These are phyloP conservation scores for Fulica atra DNA, from an alignment of 2,113 vertebrate genomes.

Conservation along the genomic window DNA sequence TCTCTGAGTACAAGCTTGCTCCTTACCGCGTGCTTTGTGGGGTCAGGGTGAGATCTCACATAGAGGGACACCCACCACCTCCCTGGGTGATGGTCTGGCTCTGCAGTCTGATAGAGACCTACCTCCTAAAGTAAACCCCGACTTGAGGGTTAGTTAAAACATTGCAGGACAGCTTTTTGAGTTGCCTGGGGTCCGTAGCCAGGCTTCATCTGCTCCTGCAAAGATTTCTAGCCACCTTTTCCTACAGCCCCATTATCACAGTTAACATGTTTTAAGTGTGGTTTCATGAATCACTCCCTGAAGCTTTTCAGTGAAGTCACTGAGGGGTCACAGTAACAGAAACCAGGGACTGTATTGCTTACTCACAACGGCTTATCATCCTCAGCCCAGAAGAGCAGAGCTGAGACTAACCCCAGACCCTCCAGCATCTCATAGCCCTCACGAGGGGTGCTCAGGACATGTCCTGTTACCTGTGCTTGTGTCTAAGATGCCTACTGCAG, in stretches of 20 bases:
- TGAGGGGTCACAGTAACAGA: neutral
- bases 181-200: neutral
- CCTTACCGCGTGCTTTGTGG: neutral
- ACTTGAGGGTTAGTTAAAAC: neutral
- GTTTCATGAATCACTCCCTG: neutral
- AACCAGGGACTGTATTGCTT: neutral
- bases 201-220: neutral
- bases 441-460: neutral
- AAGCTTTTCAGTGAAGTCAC: neutral
- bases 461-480: neutral
- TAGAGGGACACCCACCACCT: neutral
- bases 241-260: neutral
- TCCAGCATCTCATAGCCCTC: neutral
- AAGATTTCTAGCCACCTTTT: neutral
- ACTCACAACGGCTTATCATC: neutral
- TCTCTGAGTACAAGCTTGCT: neutral
- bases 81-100: accelerated
- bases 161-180: neutral
- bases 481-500: neutral
- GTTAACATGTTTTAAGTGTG: neutral
- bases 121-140: neutral
- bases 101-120: neutral
- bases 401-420: neutral
- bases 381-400: neutral
- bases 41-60: neutral